Percentiles rank a stretch among this genome's conserved stretches.
Conservation (phyloP, 2,797 vertebrate species). For the Acanthiza pusilla region DNA sequence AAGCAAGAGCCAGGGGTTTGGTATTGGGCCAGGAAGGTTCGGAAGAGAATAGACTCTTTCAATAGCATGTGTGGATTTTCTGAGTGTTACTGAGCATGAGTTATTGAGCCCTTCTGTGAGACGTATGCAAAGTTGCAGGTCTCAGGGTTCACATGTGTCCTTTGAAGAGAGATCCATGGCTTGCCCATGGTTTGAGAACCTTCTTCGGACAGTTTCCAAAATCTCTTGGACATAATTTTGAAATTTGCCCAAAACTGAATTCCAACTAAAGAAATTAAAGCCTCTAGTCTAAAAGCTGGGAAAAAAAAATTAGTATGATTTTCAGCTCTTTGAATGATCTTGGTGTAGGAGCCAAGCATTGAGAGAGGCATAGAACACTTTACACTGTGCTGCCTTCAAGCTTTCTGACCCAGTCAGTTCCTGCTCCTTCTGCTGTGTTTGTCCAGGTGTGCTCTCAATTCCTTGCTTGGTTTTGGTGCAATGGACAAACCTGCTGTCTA, state of each 20-base stretch:
- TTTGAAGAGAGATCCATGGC: background rate
- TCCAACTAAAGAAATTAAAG: background rate
- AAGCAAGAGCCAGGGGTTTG: background rate
- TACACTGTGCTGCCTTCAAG: background rate
- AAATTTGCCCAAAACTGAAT: background rate
- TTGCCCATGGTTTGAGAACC: background rate
- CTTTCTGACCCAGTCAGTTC: slow-evolving; percentile 23
- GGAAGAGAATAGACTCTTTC: background rate
- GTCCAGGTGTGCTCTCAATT: slow-evolving; percentile 29
- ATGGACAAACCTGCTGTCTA: background rate
- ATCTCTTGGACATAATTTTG: fast-evolving
- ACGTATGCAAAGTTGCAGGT: background rate
- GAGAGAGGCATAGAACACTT: background rate
- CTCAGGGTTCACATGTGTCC: background rate
- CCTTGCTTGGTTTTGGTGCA: background rate
- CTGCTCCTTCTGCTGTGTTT: slow-evolving; percentile 39
- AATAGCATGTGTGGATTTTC: background rate
- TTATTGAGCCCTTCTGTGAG: background rate
- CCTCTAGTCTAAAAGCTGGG: background rate
- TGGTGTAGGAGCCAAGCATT: background rate
- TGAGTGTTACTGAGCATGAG: background rate
- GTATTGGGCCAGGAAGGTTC: background rate
- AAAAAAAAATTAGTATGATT: background rate
- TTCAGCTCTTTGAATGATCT: background rate
- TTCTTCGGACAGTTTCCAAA: background rate